Base-by-base conservation (phyloP, 1,140 invertebrate genomes). In the Anoplophora glabripennis region DNA sequence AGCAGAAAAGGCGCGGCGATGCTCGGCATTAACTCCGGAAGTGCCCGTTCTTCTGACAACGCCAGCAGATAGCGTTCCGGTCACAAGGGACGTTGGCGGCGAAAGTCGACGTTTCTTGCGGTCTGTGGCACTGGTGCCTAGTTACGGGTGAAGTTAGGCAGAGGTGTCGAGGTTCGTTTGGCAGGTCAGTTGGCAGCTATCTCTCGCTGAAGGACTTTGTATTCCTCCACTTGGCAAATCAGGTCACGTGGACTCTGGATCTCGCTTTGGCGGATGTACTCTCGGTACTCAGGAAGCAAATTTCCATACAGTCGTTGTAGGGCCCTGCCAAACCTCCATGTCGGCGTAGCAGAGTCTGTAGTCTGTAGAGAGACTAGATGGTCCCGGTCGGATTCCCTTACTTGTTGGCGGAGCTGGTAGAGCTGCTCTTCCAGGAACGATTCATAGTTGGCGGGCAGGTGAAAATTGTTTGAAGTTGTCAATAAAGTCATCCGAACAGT, bases 331-430 rank as follows among this genome's bases (percentile, higher is more conserved):
- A 33, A 11, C 28, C 45, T 21, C 52, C 46, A 33, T 61, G 59
- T 35, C 59, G 36, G 1, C 59, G 36, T n/a, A 56, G 48, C 11
- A 61, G 17, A 7, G 59, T 56, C 36, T 61, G 52, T 14, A 7
- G 59, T 56, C 36, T 61, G 52, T 14, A 61, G 10, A 15, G 56
- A 53, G 33, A 46, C 51, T 9, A 61, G 42, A 42, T 60, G 54
- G n/a, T 28, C 3, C 9, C 1, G 7, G 34, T 14, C 51, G 0
- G 52, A 36, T 40, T 60, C 58, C 21, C 38, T 37, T 1, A 7
- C 11, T 3, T 14, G 7, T 14, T 60, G 58, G 9, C 10, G 15
- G 5, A 4, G 18, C 12, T 18, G 48, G 48, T 12, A 5, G 2
- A 28, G 2, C 21, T 28, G 21, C 2, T 28, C 21, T 5, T 28